Base-by-base conservation (phyloP, 2,888 invertebrate species). In the Parthenolecanium corni region DNA sequence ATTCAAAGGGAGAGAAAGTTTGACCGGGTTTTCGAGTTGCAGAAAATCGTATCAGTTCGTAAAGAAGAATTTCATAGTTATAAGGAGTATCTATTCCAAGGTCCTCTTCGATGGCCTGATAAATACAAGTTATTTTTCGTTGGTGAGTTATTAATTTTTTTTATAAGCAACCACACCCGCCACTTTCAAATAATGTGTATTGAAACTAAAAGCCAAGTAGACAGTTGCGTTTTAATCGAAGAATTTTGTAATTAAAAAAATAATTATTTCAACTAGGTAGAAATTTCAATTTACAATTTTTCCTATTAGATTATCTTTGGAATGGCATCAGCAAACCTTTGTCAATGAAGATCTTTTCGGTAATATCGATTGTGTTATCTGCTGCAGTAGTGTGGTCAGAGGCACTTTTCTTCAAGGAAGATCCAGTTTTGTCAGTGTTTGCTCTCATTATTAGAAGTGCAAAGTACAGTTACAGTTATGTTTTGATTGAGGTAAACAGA, bases 301-400 rank as follows among this genome's bases (percentile, higher is more conserved):
- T 6, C 40, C 21, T 54, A 54, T 40, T 75, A 89, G 95, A 96
- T 75, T 97, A 96, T 96, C 93, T 93, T 74, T 96, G 95, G 93
- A 88, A 90, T 73, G 96, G 95, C 74, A 72, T 86, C 64, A 68
- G 90, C 20, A 83, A 84, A 69, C 82, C 85, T 53, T 89, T 89
- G 71, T 81, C 86, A 65, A 78, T 89, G 69, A 87, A 86, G 72
- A 72, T 79, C 0, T 74, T 87, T 67, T 85, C 92, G 1, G 76
- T 89, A 24, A 69, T 83, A 12, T 82, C 89, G 0, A 85, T 84
- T 2, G 74, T 84, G 44, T 79, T 97, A 74, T 95, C 96, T 0
- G 76, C 87, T 23, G 83, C 88, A 71, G 93, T 98, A 36, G 91
- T 99, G n/a, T 96, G 97, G 96, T 97, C 96, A 0, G 98, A 99